These are phyloP conservation scores for Hydrozoanthus tunicans DNA, from an alignment of 64 coral and sea anemone genomes.

Conservation along the genomic window DNA sequence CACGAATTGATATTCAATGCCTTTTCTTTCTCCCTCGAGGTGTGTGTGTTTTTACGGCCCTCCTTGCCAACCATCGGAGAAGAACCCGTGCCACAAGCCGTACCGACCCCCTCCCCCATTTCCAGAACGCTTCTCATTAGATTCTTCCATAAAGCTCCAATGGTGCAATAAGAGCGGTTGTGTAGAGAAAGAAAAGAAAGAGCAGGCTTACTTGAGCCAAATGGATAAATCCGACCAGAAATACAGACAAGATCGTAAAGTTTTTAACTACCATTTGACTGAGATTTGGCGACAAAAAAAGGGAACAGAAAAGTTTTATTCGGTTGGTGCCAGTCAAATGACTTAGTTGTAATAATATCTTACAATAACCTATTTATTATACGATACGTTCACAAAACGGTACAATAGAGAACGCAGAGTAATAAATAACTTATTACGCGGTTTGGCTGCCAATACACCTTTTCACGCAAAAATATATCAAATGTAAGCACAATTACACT, in stretches of 20 bases:
- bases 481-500: too few species aligned
- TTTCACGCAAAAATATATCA: too few species aligned
- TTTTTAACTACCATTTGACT: background rate
- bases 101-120: background rate
- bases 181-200: background rate
- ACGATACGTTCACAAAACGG: too few species aligned
- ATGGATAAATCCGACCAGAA: background rate
- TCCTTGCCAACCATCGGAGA: background rate
- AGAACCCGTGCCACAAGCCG: background rate
- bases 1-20: background rate
- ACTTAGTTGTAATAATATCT: background rate
- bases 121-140: background rate
- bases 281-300: background rate
- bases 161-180: background rate
- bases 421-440: too few species aligned
- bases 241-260: background rate
- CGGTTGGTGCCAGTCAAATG: background rate
- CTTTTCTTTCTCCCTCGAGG: background rate
- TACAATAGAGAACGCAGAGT: too few species aligned
- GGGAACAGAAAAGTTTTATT: background rate
- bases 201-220: background rate
- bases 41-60: constrained; percentile 36
- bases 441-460: too few species aligned
- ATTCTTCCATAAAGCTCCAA: background rate
- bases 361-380: too few species aligned